Conservation (phyloP, 2,113 vertebrate genomes). For the Bucco capensis region DNA sequence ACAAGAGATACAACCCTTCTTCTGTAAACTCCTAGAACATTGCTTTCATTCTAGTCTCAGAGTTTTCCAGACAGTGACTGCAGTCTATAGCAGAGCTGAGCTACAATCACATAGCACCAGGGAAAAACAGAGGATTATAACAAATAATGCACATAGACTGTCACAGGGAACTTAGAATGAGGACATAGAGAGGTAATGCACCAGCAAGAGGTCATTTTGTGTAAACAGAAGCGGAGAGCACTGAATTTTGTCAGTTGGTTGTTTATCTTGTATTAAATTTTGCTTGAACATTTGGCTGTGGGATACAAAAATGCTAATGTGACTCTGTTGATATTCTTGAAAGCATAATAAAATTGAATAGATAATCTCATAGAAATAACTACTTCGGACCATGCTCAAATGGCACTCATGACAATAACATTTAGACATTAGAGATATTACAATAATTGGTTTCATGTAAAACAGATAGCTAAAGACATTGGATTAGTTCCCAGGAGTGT, state of each 20-base stretch:
- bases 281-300: background rate
- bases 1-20: background rate
- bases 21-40: background rate
- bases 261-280: slow-evolving; percentile 31
- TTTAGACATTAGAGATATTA: slow-evolving; percentile 28
- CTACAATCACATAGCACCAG: background rate
- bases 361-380: slow-evolving; percentile 13
- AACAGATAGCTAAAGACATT: slow-evolving; percentile 39
- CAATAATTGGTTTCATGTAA: slow-evolving; percentile 48
- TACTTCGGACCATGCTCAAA: background rate
- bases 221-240: background rate
- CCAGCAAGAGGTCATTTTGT: background rate
- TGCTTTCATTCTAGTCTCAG: background rate
- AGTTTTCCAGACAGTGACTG: background rate
- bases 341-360: slow-evolving; percentile 43
- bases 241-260: slow-evolving; percentile 7
- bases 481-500: slow-evolving; percentile 30
- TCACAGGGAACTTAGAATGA: background rate
- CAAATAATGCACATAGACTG: background rate
- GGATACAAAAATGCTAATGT: slow-evolving; percentile 36
- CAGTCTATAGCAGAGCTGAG: background rate
- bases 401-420: background rate
- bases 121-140: background rate
- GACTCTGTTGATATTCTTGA: slow-evolving; percentile 19
- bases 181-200: background rate